Percentiles rank a stretch among this genome's conserved stretches.
Evolutionary conservation across 2,888 invertebrate species (phyloP).

Genomic region (Aspidapion aeneum): DNA sequence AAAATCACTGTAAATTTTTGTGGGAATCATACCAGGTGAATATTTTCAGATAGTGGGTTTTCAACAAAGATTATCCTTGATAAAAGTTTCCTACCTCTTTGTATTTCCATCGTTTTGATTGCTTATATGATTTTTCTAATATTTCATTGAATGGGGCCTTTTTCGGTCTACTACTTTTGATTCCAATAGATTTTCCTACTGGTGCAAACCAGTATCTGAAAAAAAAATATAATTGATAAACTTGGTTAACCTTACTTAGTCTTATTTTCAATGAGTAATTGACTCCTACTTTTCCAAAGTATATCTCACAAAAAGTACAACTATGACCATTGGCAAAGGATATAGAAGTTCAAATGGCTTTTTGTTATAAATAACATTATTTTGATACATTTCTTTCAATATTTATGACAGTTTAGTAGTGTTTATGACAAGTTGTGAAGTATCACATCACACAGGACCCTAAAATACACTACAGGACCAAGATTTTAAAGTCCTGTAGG

Average conservation of each 20-base stretch:
- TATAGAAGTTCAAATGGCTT: slow-evolving; percentile 75
- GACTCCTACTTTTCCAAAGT: slow-evolving; percentile 82
- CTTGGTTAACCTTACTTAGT: slow-evolving; percentile 24
- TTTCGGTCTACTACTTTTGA: slow-evolving; percentile 75
- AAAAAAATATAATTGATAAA: slow-evolving; percentile 28
- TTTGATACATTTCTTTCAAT: too few relatives aligned
- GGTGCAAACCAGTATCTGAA: slow-evolving; percentile 78
- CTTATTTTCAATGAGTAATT: too few relatives aligned
- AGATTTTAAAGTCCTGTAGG: too few relatives aligned
- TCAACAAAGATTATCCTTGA: too few relatives aligned
- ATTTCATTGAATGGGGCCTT: slow-evolving; percentile 68
- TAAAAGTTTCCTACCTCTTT: slow-evolving; percentile 76
- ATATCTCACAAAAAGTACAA: slow-evolving; percentile 71
- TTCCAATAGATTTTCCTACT: slow-evolving; percentile 75
- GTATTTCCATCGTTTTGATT: slow-evolving; percentile 66
- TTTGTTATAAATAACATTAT: slow-evolving; percentile 51
- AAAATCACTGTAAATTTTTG: too few relatives aligned
- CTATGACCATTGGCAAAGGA: slow-evolving; percentile 77
- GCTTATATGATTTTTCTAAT: slow-evolving; percentile 74
- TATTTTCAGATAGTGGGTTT: too few relatives aligned
- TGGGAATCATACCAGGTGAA: too few relatives aligned
- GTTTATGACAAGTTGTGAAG: too few relatives aligned
- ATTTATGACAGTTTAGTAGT: too few relatives aligned
- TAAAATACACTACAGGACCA: too few relatives aligned
- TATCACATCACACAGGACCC: too few relatives aligned